Base-by-base conservation (phyloP, 2,113 vertebrate species). In the Erpornis zantholeuca region DNA sequence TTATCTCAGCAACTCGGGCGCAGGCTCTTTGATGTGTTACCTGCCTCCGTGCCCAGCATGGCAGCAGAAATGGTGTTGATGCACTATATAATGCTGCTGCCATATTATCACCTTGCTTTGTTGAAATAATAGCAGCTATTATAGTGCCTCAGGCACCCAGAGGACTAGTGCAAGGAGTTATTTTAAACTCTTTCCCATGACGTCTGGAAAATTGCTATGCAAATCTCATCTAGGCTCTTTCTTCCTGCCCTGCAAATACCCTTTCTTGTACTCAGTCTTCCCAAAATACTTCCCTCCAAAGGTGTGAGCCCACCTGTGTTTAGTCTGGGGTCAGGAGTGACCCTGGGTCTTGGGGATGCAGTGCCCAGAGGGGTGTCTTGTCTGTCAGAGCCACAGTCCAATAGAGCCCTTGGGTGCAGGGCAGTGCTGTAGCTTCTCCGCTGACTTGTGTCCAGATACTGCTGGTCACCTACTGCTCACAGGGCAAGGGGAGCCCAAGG, bases 21-120 rank as follows among this genome's bases (percentile, higher is more conserved):
- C 91, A 88, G 52, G 59, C 36, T 75, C 82, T 97, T 95, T 96
- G 95, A 95, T 95, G 90, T 96, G 56, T 90, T 95, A 90, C 95
- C 92, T 91, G 31, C 73, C 52, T 92, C 73, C 54, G 20, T 88
- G 83, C 56, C 86, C 82, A 91, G 72, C 19, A 11, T 45, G 61
- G 88, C 88, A 88, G 85, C 53, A 94, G 82, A 88, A 91, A 52
- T 49, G n/a, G 45, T 85, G 72, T 56, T 90, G 79, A 81, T 95
- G 82, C 76, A 77, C 76, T 90, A 17, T 68, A 49, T 71, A 85
- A 76, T 7, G 10, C 52, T 86, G 35, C 68, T 93, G 79, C 88
- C 36, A 10, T 87, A 71, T 90, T 92, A 93, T 90, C 86, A 75
- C 78, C 60, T 92, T 64, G 69, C 59, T 92, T 88, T 93, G 70